Evolutionary conservation across 2,113 vertebrate genomes (phyloP).

Genomic region (Elachura formosa): DNA sequence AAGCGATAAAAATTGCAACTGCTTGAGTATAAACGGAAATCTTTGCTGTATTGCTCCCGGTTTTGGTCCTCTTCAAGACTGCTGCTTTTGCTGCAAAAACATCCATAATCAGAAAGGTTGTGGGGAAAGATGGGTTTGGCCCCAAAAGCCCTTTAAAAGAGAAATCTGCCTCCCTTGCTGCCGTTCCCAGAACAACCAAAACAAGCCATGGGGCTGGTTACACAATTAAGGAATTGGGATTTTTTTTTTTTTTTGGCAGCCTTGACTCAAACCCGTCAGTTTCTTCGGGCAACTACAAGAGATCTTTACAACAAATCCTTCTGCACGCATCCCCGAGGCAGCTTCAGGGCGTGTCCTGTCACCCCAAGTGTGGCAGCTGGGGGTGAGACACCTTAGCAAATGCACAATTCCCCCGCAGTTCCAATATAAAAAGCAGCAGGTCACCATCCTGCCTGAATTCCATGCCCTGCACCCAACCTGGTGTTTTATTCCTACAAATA

Average conservation of each 20-base stretch:
- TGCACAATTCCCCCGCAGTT: accelerated
- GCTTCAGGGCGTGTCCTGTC: neutral
- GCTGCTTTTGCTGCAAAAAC: neutral
- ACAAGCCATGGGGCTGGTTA: neutral
- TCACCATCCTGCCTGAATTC: neutral
- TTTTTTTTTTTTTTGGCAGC: neutral
- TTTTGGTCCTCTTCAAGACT: neutral
- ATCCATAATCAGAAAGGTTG: accelerated
- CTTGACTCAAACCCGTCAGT: accelerated
- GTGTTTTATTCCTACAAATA: too few relatives aligned
- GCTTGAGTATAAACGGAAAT: neutral
- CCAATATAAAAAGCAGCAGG: neutral
- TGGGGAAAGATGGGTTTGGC: neutral
- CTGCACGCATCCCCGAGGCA: accelerated
- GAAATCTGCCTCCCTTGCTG: neutral
- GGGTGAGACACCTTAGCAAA: neutral
- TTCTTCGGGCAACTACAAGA: neutral
- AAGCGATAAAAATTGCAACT: neutral
- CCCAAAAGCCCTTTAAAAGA: neutral
- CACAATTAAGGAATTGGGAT: neutral
- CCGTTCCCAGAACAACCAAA: neutral
- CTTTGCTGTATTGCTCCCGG: neutral
- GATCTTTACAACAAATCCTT: neutral
- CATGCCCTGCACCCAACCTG: neutral
- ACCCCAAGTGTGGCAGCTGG: neutral